phyloP scores from a whole-genome alignment of 2,797 vertebrate genomes.

The Balearica regulorum region DNA sequence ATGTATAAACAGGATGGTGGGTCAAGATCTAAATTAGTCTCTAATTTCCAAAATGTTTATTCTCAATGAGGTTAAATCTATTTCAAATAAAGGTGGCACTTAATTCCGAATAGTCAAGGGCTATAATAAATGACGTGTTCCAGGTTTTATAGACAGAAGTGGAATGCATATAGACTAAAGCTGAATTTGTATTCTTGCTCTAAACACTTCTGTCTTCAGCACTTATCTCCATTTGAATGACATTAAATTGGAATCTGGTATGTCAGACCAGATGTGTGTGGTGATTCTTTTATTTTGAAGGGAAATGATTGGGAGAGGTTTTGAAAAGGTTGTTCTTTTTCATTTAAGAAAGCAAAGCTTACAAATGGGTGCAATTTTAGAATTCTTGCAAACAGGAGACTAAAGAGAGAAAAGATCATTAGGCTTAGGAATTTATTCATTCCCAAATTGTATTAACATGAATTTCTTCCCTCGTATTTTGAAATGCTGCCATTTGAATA shows the following conservation, averaged over 20 bases:
- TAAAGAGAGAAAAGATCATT: not conserved
- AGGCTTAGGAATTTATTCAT: not conserved
- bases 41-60: not conserved
- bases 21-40: not conserved
- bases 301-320: not conserved
- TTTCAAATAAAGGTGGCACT: not conserved
- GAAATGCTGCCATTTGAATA: not conserved
- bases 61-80: not conserved
- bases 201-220: not conserved
- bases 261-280: not conserved
- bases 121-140: not conserved
- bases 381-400: not conserved
- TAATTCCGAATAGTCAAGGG: not conserved
- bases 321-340: not conserved
- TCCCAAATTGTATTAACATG: not conserved
- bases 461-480: not conserved
- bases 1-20: not conserved
- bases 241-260: not conserved
- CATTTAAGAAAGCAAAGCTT: not conserved
- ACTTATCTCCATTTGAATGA: slow-evolving; percentile 8
- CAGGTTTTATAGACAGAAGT: not conserved
- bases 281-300: not conserved
- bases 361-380: not conserved
- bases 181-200: not conserved
- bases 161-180: not conserved